Percentiles rank a stretch among this genome's conserved stretches.
Evolutionary conservation across 2,888 invertebrate species (phyloP).

Genomic region (Steinernema carpocapsae): DNA sequence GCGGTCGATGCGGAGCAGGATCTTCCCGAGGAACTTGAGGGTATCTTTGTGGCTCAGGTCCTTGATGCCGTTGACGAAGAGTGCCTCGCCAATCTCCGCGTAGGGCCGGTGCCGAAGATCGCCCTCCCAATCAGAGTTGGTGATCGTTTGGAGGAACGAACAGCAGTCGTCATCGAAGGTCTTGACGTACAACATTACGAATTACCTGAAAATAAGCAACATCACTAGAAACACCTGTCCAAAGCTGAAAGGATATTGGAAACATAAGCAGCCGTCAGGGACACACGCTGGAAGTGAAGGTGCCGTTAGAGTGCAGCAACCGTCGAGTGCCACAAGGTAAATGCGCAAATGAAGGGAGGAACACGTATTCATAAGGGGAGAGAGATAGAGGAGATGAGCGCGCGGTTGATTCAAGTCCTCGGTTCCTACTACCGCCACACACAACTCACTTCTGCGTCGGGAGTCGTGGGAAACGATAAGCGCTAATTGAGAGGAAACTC

Average conservation of each 20-base stretch:
- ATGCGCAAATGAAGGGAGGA: background rate
- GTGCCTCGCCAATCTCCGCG: background rate
- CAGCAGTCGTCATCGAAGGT: background rate
- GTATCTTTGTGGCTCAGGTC: background rate
- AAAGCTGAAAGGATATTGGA: too few species aligned
- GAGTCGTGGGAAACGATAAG: background rate
- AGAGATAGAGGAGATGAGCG: constrained; percentile 3
- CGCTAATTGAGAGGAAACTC: background rate
- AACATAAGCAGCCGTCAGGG: too few species aligned
- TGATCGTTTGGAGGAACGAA: background rate
- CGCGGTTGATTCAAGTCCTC: too few species aligned
- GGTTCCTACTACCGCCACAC: background rate
- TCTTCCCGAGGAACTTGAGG: background rate
- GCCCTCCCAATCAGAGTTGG: background rate
- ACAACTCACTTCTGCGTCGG: too few species aligned
- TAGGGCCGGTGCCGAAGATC: background rate
- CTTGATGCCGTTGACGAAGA: background rate
- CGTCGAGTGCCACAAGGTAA: background rate
- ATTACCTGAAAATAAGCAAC: too few species aligned
- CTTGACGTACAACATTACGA: too few species aligned
- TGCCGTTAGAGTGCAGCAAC: background rate
- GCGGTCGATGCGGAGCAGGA: background rate
- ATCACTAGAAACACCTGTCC: too few species aligned
- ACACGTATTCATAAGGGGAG: background rate
- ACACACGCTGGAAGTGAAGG: too few species aligned